Evolutionary conservation across 1,140 invertebrate genomes (phyloP), one percentile per base, ranked within the genome.

Genomic region (Pomacea maculata): DNA sequence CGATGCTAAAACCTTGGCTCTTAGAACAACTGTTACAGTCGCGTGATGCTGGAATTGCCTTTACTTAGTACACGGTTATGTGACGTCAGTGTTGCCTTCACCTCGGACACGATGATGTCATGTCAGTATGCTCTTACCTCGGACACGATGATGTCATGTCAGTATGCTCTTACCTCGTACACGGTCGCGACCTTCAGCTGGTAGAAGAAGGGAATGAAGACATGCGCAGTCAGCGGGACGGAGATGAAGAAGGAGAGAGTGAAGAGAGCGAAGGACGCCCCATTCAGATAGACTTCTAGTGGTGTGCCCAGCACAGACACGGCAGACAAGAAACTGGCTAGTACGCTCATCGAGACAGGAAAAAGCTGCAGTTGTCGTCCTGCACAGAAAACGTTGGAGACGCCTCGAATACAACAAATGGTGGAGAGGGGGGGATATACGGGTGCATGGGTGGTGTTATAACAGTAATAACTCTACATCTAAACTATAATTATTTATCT

Each of bases 141-240:
- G 17, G 5, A 65, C 64, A 65, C 64, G 3, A 7, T 65, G 17
- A n/a, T 19, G 64, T 19, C 0, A 1, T 7, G 17, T 65, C 64
- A 17, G 45, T 57, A 25, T 21, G 10, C 17, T 52, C 82, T 95
- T 93, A 96, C 95, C 93, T 97, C 95, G 90, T 97, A 98, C 76
- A 95, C 95, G 88, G 96, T 97, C 7, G 95, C 95, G 81, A 94
- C 94, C 90, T 96, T 95, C 21, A 97, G 90, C 80, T 94, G 94
- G 89, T 95, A 97, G 88, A 97, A 97, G 17, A 98, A 95, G 63
- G 97, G 97, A 25, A 98, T 90, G 87, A 95, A 97, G 25, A 95
- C 88, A 88, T 95, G 95, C 17, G 95, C 95, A 21, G 94, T 94
- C 29, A 97, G 93, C 1, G 96, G 95, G 7, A 96, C 96, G 10